Percentiles rank a stretch among this genome's conserved stretches.
phyloP scores from a whole-genome alignment of 1,140 invertebrate genomes.

The Bombus confusus region DNA sequence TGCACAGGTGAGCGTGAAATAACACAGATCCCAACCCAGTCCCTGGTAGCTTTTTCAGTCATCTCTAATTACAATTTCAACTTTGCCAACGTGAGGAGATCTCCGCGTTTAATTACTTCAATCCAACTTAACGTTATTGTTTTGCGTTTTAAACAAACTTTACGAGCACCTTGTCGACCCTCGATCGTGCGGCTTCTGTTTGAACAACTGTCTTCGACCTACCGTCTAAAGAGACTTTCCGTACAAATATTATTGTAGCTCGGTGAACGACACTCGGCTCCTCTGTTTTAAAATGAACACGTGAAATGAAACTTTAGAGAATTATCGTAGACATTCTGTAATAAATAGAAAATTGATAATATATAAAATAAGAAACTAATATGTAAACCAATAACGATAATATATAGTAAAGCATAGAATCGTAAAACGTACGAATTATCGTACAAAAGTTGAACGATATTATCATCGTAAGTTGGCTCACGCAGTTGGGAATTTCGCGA shows the following conservation, averaged over 20 bases:
- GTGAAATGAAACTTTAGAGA: neutral
- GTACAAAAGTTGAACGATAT: neutral
- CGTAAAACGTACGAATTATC: neutral
- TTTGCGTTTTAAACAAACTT: constrained; percentile 21
- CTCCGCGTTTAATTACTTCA: constrained; percentile 5
- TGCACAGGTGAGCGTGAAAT: constrained; percentile 84
- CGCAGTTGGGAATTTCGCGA: neutral
- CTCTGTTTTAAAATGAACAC: neutral
- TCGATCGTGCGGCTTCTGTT: neutral
- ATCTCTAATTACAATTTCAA: constrained; percentile 7
- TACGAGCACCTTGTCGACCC: neutral
- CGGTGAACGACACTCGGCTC: too few relatives aligned
- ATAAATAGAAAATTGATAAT: neutral
- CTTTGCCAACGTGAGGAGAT: neutral
- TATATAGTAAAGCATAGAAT: neutral
- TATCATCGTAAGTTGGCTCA: neutral
- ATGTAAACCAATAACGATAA: too few relatives aligned
- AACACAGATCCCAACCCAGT: neutral
- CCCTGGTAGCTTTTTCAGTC: constrained; percentile 12
- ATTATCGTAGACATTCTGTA: too few relatives aligned
- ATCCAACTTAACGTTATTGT: constrained; percentile 24
- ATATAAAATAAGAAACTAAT: neutral
- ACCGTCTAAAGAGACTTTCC: neutral
- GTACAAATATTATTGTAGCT: constrained; percentile 5
- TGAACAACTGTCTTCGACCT: neutral